A percentile compares a stretch with the other conserved stretches of the same genome.
These are phyloP conservation scores for Elysia crispata DNA, from an alignment of 2,888 invertebrate genomes.

Conservation along the genomic window DNA sequence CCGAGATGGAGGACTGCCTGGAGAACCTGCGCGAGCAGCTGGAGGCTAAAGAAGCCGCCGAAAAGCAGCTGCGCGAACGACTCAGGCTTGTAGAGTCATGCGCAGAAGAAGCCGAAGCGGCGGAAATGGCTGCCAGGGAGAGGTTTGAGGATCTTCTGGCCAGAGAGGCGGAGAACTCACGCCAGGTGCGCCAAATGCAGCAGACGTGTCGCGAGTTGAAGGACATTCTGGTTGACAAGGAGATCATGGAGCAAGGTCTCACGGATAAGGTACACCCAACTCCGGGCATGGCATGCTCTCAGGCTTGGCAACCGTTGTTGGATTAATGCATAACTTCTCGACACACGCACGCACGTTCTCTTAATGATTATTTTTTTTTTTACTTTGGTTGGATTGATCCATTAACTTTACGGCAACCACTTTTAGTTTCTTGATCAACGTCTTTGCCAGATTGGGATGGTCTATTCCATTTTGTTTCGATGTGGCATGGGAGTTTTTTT, in stretches of 20 bases:
- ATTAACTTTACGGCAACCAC: too few relatives aligned
- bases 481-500: too few relatives aligned
- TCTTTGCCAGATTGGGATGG: too few relatives aligned
- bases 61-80: constrained; percentile 64
- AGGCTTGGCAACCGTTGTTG: too few relatives aligned
- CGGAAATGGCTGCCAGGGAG: constrained; percentile 63
- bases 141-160: constrained; percentile 63
- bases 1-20: constrained; percentile 63
- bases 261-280: constrained; percentile 64
- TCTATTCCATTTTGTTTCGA: too few relatives aligned
- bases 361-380: too few relatives aligned
- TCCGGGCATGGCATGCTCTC: too few relatives aligned
- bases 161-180: constrained; percentile 60
- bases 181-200: constrained; percentile 57
- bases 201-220: constrained; percentile 66
- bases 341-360: too few relatives aligned
- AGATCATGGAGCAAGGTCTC: constrained; percentile 62
- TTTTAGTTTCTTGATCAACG: too few relatives aligned
- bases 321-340: too few relatives aligned
- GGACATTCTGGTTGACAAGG: constrained; percentile 66
- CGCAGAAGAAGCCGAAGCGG: constrained; percentile 66
- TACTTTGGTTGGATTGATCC: too few relatives aligned
- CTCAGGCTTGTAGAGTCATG: constrained; percentile 68
- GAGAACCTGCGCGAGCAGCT: constrained; percentile 66
- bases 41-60: constrained; percentile 60